These are phyloP conservation scores for Thymelicus lineola DNA, from an alignment of 2,888 invertebrate genomes.

Conservation along the genomic window DNA sequence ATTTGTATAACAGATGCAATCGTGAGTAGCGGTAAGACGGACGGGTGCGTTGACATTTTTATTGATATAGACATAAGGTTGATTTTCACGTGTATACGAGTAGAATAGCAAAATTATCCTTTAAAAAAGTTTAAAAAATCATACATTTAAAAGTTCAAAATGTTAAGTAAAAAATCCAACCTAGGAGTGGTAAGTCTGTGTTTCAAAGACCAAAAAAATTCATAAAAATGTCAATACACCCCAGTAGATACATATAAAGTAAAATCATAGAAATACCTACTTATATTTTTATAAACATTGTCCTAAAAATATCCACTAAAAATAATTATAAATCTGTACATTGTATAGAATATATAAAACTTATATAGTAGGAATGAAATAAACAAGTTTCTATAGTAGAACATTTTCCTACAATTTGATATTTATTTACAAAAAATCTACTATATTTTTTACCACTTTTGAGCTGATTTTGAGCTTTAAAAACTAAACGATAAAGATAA, in stretches of 20 bases:
- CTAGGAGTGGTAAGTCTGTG: too few species aligned
- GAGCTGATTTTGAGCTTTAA: slow-evolving; percentile 83
- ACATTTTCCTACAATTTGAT: slow-evolving; percentile 54
- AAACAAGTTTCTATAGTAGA: slow-evolving; percentile 51
- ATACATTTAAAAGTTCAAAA: background rate
- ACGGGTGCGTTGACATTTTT: slow-evolving; percentile 7
- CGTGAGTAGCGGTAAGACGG: background rate
- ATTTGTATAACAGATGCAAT: slow-evolving; percentile 19
- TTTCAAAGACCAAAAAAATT: background rate
- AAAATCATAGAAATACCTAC: slow-evolving; percentile 23
- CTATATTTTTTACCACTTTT: slow-evolving; percentile 56
- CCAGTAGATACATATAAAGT: background rate
- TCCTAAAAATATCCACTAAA: slow-evolving; percentile 50
- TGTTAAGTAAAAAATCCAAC: background rate
- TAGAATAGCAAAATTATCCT: too few species aligned
- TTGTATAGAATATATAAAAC: slow-evolving; percentile 63
- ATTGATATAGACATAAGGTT: background rate
- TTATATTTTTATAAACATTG: slow-evolving; percentile 48
- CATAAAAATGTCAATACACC: slow-evolving; percentile 16
- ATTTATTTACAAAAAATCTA: slow-evolving; percentile 68
- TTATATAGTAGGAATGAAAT: slow-evolving; percentile 72
- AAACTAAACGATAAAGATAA: slow-evolving; percentile 61
- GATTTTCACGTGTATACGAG: background rate
- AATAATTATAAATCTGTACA: slow-evolving; percentile 58
- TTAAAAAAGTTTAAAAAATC: background rate